phyloP scores from a whole-genome alignment of 2,797 vertebrate genomes.

The Momotus momota region DNA sequence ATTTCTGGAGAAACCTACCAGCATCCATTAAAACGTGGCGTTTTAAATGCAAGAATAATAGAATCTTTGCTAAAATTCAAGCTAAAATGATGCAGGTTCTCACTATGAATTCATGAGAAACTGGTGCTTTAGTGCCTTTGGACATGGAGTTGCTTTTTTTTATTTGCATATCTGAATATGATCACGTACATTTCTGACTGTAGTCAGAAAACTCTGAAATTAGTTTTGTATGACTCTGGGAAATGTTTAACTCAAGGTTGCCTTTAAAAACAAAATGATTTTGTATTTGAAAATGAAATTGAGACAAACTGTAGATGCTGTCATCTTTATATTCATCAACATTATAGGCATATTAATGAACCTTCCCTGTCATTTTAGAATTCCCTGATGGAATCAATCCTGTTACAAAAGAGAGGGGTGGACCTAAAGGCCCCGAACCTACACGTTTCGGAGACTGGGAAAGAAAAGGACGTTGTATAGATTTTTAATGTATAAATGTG shows the following conservation, averaged over 20 bases:
- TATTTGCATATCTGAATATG: not conserved
- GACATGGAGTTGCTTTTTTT: not conserved
- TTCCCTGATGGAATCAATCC: conserved; percentile 94
- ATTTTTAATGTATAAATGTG: conserved; percentile 83
- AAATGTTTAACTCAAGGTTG: not conserved
- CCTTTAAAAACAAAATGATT: not conserved
- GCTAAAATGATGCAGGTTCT: not conserved
- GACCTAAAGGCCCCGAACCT: conserved; percentile 94
- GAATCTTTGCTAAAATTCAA: not conserved
- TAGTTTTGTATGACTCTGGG: not conserved
- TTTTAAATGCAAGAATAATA: not conserved
- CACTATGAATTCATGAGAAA: not conserved
- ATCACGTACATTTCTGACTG: not conserved
- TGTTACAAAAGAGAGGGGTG: conserved; percentile 91
- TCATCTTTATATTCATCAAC: not conserved
- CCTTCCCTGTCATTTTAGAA: conserved; percentile 75
- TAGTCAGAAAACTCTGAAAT: not conserved
- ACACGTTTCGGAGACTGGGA: conserved; percentile 99
- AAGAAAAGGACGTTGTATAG: conserved; percentile 95
- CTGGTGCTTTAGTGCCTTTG: not conserved
- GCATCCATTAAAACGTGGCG: not conserved
- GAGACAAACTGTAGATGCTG: not conserved
- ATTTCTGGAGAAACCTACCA: not conserved
- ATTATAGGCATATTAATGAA: not conserved
- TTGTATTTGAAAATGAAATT: not conserved